Base-by-base conservation (phyloP, 37 sponge, comb jelly and placozoan genomes). In the Bolinopsis microptera region DNA sequence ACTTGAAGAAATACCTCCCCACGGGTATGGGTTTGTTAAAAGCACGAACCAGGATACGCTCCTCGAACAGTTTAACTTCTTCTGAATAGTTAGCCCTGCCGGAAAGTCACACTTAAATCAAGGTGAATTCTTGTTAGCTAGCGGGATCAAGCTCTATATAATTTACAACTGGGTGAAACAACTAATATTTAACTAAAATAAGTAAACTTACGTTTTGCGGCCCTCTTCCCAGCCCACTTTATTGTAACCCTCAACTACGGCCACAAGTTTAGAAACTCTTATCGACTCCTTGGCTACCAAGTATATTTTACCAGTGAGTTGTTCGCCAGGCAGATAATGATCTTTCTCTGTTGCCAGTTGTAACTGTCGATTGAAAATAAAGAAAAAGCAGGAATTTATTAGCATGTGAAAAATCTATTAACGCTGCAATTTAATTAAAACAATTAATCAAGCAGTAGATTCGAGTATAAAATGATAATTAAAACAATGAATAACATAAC, bases 21-120 rank as follows among this genome's bases (percentile, higher is more conserved):
- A 72, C 75, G 3, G 75, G 75, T 8, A 72, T 72, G 75, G 75
- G 75, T 21, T 72, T 72, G 31, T 28, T 72, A 28, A 72, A 72
- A 5, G 75, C 5, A 5, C 75, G 75, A 5, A 72, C 75, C 26
- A 72, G 26, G 31, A 72, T 28, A 3, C 75, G 26, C 75, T 72
- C 75, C 75, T 72, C 75, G 18, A 72, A 72, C 18, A 72, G 75
- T 72, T 72, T 72, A 8, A 72, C 75, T 28, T 72, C 75, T 72
- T 72, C 75, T 21, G 75, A n/a, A 21, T 72, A 72, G 26, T 21
- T 2, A 72, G 31, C 3, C 75, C 75, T 72, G 75, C 2, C 2
- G 26, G 3, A 72, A 22, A n/a, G n/a, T n/a, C n/a, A n/a, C n/a
- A n/a, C n/a, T n/a, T n/a, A n/a, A n/a, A n/a, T n/a, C n/a, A n/a